Percentiles rank a stretch among this genome's conserved stretches.
phyloP scores from a whole-genome alignment of 2,797 vertebrate species.

The Petrocephalus schoutedeni region DNA sequence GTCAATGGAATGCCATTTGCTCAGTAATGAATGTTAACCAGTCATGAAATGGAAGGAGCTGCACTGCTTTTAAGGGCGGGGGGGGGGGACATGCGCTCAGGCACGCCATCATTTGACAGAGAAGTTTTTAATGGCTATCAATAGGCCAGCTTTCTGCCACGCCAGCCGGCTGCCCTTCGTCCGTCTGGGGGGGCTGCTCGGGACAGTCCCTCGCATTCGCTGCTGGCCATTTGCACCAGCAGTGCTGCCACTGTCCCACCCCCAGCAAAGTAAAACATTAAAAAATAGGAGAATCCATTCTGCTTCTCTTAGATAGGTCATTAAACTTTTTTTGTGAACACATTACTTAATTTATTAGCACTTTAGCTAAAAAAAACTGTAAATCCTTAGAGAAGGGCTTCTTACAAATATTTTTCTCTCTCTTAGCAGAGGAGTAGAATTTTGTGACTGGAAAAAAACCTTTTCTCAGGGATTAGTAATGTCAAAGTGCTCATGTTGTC shows the following conservation, averaged over 20 bases:
- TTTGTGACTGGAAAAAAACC: neutral
- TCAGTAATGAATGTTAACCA: conserved; percentile 68
- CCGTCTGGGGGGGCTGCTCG: conserved; percentile 40
- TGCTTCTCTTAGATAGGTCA: conserved; percentile 39
- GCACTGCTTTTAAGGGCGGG: conserved; percentile 33
- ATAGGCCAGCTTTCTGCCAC: conserved; percentile 42
- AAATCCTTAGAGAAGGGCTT: neutral
- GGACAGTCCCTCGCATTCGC: conserved; percentile 40
- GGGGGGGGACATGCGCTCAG: conserved; percentile 41
- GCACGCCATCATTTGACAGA: conserved; percentile 56
- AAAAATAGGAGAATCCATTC: neutral
- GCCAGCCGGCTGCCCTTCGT: conserved; percentile 42
- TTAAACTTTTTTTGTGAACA: neutral
- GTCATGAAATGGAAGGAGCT: conserved; percentile 53
- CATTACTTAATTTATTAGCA: neutral
- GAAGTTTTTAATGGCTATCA: conserved; percentile 59
- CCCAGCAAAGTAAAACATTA: neutral
- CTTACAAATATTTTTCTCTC: neutral
- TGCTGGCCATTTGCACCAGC: conserved; percentile 33
- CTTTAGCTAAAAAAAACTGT: neutral
- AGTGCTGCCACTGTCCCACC: conserved; percentile 21
- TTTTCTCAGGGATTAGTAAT: neutral
- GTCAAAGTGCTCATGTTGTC: neutral
- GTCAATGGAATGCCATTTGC: conserved; percentile 45
- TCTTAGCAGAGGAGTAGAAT: neutral